Evolutionary conservation across 2,888 invertebrate species (phyloP).

Genomic region (Megaustenia siamemsis): DNA sequence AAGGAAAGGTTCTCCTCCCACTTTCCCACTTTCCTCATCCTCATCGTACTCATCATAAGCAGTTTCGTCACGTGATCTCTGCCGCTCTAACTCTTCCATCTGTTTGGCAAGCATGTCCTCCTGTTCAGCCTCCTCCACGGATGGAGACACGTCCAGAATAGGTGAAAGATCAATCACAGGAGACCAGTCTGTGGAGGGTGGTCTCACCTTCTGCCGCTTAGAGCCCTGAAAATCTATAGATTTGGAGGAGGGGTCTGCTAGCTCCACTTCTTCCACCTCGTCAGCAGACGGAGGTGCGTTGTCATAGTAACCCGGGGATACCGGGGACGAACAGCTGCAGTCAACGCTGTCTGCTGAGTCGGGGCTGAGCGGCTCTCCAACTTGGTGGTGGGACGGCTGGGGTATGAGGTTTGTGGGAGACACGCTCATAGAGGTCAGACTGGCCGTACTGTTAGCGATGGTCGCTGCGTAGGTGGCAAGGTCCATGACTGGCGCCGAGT

Average conservation of each 20-base stretch:
- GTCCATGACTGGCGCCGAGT: constrained; percentile 73
- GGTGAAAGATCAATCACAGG: constrained; percentile 81
- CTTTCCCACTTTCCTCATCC: constrained; percentile 44
- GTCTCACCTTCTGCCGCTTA: constrained; percentile 77
- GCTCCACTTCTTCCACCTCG: constrained; percentile 69
- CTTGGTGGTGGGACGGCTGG: constrained; percentile 42
- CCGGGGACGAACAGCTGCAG: constrained; percentile 69
- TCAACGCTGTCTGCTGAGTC: constrained; percentile 68
- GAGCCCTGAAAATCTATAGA: constrained; percentile 77
- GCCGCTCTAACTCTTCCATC: constrained; percentile 69
- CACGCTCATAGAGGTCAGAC: constrained; percentile 77
- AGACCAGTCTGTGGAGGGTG: constrained; percentile 80
- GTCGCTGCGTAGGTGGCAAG: constrained; percentile 79
- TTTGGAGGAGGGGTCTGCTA: constrained; percentile 77
- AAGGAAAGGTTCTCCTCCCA: constrained; percentile 7
- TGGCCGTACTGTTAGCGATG: constrained; percentile 78
- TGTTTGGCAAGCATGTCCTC: constrained; percentile 77
- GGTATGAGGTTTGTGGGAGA: constrained; percentile 74
- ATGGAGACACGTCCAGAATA: constrained; percentile 81
- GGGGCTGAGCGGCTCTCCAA: constrained; percentile 62
- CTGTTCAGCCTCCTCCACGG: constrained; percentile 80
- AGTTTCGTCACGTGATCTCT: constrained; percentile 64
- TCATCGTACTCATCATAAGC: constrained; percentile 64
- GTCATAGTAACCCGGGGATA: constrained; percentile 74
- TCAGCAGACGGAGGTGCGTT: constrained; percentile 65